These are phyloP conservation scores for Nesogale talazaci DNA, from an alignment of 2,113 vertebrate species.

Conservation along the genomic window DNA sequence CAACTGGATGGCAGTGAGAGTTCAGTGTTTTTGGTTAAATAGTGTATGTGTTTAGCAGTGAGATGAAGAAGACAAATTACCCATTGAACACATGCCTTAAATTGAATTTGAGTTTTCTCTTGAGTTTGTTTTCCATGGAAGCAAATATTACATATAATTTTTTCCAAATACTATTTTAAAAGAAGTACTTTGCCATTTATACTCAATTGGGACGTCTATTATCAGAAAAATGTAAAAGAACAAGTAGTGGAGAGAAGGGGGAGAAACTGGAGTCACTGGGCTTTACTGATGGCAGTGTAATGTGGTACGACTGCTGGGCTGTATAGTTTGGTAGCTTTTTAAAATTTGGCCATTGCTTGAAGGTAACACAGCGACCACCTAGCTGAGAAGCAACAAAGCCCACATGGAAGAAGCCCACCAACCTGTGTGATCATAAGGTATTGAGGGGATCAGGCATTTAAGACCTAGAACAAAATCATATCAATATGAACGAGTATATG, in stretches of 20 bases:
- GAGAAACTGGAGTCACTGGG: background rate
- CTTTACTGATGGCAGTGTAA: no score
- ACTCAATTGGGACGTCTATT: background rate
- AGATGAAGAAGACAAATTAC: constrained; percentile 38
- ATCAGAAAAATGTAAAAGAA: background rate
- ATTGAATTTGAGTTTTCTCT: background rate
- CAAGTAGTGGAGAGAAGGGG: background rate
- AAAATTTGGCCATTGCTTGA: no score
- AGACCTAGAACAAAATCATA: no score
- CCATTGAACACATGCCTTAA: background rate
- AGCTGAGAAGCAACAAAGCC: no score
- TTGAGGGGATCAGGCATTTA: no score
- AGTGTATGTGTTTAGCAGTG: background rate
- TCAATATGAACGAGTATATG: no score
- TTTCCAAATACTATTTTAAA: constrained; percentile 8
- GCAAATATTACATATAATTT: background rate
- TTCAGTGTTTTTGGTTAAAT: constrained; percentile 22
- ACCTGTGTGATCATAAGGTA: no score
- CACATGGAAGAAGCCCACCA: no score
- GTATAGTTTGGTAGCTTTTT: no score
- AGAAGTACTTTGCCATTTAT: background rate
- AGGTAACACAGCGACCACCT: no score
- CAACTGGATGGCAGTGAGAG: no score
- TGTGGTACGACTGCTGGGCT: no score
- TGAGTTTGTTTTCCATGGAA: background rate